Percentiles rank a stretch among this genome's conserved stretches.
These are phyloP conservation scores for Masnerella sp. DNA, from an alignment of 2,888 invertebrate genomes.

Conservation along the genomic window DNA sequence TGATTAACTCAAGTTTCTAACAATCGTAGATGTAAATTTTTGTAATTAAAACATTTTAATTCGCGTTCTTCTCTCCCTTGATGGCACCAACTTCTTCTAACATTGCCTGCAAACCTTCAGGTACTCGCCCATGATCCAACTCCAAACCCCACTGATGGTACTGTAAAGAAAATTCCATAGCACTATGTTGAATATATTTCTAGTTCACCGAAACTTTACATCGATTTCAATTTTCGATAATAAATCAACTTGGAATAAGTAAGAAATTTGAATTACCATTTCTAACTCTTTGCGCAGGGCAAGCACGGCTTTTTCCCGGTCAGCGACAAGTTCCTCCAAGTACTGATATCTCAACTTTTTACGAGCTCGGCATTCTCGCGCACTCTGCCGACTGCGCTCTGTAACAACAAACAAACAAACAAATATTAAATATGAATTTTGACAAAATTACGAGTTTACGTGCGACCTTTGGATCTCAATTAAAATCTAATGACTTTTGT, in stretches of 20 bases:
- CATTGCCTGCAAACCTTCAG: constrained; percentile 87
- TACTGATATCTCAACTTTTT: constrained; percentile 98
- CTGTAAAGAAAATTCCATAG: constrained; percentile 81
- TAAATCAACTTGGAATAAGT: neutral
- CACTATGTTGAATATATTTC: too few relatives aligned
- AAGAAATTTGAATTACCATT: constrained; percentile 85
- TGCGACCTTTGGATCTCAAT: too few relatives aligned
- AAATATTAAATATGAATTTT: constrained; percentile 55
- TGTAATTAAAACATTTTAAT: constrained; percentile 18
- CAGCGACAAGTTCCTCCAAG: constrained; percentile 95
- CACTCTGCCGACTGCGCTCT: constrained; percentile 98
- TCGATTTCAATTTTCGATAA: too few relatives aligned
- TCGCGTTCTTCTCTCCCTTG: constrained; percentile 50
- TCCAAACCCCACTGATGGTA: constrained; percentile 89
- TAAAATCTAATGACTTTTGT: too few relatives aligned
- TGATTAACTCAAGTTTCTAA: too few relatives aligned
- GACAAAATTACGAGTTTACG: constrained; percentile 15
- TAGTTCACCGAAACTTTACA: too few relatives aligned
- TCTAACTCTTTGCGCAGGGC: constrained; percentile 93
- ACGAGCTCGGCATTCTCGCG: constrained; percentile 96
- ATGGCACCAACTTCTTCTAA: constrained; percentile 84
- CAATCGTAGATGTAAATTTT: neutral
- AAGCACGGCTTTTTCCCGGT: constrained; percentile 94
- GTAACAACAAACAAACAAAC: constrained; percentile 59
- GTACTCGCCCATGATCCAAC: constrained; percentile 88